Base-by-base conservation (phyloP, 2,888 invertebrate species). In the Amiota mariae region DNA sequence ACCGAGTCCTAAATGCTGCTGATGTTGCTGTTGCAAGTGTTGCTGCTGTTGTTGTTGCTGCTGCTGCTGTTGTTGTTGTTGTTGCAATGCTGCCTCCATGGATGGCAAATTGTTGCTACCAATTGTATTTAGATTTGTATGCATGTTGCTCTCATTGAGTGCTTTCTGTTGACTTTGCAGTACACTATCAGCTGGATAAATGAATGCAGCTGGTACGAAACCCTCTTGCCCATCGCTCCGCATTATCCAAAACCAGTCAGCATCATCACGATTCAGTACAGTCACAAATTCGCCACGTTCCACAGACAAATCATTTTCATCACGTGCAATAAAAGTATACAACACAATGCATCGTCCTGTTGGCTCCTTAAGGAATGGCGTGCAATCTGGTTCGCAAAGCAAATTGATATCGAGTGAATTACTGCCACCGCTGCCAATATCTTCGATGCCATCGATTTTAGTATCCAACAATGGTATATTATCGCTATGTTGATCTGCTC, bases 201-300 rank as follows among this genome's bases (percentile, higher is more conserved):
- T 96, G 87, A 97, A 98, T 36, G 96, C 96, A 9, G 96, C 95
- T 0, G 98, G 98, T 71, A 98, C 97, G 89, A 98, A 98, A 0
- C 98, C 98, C 90, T 98, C 98, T 82, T 96, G 96, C 0, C 96
- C 97, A 87, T 98, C 97, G 80, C 95, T 95, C 80, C 97, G 92
- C 56, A 97, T 94, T 71, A 98, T 96, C 98, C 98, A 98, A 89
- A 95, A 98, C 98, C 98, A 98, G 89, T 98, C 97, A 0, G 96
- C 95, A 90, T 98, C 98, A 88, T 98, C 98, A 85, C 96, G 93
- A 90, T 98, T 98, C 72, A 98, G 90, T 13, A 98, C 96, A 74
- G 97, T 97, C n/a, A 98, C 97, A 90, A 98, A 96, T 88, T 98
- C 98, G 0, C 98, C 98, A 67, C 97, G 91, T 85, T 97, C 96